Conservation (phyloP, 2,797 vertebrate species). For the Scyliorhinus canicula region DNA sequence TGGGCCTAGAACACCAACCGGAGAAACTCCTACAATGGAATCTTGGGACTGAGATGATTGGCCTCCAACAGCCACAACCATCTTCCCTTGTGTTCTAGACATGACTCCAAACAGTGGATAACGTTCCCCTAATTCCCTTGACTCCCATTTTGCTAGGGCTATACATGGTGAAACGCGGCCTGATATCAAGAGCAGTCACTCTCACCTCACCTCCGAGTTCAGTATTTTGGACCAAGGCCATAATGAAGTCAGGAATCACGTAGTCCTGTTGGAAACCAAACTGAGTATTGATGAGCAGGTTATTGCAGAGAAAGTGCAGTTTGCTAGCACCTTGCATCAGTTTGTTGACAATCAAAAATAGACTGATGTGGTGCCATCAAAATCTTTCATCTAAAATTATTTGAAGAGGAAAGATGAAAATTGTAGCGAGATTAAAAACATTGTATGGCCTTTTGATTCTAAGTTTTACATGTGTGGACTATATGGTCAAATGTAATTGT, state of each 20-base stretch:
- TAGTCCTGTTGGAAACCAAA: background rate
- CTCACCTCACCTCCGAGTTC: background rate
- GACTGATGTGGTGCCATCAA: background rate
- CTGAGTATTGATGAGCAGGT: background rate
- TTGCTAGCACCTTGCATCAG: background rate
- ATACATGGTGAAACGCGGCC: too few relatives aligned
- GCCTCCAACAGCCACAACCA: too few relatives aligned
- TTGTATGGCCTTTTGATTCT: background rate
- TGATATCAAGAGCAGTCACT: background rate
- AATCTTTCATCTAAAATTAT: background rate
- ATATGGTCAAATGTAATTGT: background rate
- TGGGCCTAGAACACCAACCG: too few relatives aligned
- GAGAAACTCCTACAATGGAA: too few relatives aligned
- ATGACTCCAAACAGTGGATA: too few relatives aligned
- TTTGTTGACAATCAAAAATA: background rate
- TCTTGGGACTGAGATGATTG: too few relatives aligned
- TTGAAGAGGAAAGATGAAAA: background rate
- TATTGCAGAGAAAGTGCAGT: background rate
- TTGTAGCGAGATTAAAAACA: background rate
- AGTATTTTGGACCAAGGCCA: background rate
- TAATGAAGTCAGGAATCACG: background rate
- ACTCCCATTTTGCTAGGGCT: background rate
- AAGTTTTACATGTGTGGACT: background rate
- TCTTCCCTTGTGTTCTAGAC: too few relatives aligned
- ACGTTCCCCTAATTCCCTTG: too few relatives aligned